phyloP scores from a whole-genome alignment of 2,113 vertebrate genomes.

The Stomatorhinus ivindoensis region DNA sequence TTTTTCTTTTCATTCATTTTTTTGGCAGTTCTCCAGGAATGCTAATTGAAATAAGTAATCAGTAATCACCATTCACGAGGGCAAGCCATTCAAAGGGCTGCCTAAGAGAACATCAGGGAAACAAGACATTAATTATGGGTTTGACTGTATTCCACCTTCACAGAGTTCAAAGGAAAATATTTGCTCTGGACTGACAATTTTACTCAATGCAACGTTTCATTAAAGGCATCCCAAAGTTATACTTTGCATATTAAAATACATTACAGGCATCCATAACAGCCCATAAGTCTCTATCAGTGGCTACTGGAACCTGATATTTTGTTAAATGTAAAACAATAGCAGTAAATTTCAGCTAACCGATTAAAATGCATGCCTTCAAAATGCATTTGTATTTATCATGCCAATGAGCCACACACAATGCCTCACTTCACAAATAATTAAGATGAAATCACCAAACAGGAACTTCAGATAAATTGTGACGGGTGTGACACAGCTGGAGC shows the following conservation, averaged over 20 bases:
- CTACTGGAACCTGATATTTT: neutral
- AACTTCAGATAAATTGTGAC: neutral
- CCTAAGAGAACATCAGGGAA: neutral
- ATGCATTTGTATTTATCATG: neutral
- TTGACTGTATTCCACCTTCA: slow-evolving; percentile 7
- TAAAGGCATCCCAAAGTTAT: neutral
- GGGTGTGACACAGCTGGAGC: neutral
- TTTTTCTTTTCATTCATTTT: neutral
- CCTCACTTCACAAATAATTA: neutral
- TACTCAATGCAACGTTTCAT: slow-evolving; percentile 4
- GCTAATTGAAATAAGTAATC: slow-evolving; percentile 9
- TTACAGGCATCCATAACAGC: neutral
- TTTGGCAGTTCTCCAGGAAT: neutral
- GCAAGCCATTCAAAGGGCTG: neutral
- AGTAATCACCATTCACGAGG: neutral
- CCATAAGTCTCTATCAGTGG: neutral
- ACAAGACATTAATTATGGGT: slow-evolving; percentile 9
- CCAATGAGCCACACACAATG: neutral
- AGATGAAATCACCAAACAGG: neutral
- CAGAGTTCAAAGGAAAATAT: slow-evolving; percentile 12
- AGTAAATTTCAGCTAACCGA: neutral
- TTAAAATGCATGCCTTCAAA: neutral
- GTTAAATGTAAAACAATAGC: neutral
- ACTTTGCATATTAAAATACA: neutral
- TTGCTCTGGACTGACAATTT: neutral